Conservation (phyloP, 1,140 invertebrate species). For the Zaprionus ghesquierei region DNA sequence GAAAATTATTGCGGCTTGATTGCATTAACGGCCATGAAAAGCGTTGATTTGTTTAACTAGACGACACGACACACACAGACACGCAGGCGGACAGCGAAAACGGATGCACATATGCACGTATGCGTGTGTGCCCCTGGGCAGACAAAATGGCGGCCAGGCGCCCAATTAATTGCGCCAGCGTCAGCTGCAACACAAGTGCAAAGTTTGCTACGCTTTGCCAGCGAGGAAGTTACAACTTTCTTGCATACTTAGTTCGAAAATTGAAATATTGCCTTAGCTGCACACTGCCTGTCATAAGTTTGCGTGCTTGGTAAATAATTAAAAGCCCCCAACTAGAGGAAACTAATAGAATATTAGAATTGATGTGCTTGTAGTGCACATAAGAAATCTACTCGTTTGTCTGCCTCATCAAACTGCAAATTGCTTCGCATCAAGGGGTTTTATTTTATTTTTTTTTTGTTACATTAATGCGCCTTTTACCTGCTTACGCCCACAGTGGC, state of each 20-base stretch:
- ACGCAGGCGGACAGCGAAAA: constrained; percentile 12
- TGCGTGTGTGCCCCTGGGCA: constrained; percentile 31
- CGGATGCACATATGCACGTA: constrained; percentile 28
- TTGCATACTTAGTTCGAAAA: constrained; percentile 20
- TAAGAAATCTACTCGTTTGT: not conserved
- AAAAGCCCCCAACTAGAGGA: not conserved
- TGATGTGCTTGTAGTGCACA: not conserved
- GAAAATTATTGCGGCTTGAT: constrained; percentile 77
- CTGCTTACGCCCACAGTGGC: not conserved
- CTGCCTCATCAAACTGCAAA: constrained; percentile 10
- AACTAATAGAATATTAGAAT: constrained; percentile 10
- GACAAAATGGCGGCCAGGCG: constrained; percentile 62
- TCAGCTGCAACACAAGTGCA: not conserved
- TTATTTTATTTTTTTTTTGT: not conserved
- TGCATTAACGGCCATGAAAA: constrained; percentile 74
- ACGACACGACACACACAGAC: too few relatives aligned
- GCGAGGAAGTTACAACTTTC: constrained; percentile 4
- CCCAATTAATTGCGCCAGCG: constrained; percentile 62
- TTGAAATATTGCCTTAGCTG: constrained; percentile 15
- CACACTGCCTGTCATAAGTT: not conserved
- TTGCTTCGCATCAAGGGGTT: not conserved
- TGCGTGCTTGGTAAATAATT: constrained; percentile 7
- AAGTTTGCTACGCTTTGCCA: constrained; percentile 4
- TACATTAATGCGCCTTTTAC: constrained; percentile 1
- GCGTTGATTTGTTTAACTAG: constrained; percentile 71